phyloP scores from a whole-genome alignment of 2,113 vertebrate genomes.

The Aptenodytes patagonicus region DNA sequence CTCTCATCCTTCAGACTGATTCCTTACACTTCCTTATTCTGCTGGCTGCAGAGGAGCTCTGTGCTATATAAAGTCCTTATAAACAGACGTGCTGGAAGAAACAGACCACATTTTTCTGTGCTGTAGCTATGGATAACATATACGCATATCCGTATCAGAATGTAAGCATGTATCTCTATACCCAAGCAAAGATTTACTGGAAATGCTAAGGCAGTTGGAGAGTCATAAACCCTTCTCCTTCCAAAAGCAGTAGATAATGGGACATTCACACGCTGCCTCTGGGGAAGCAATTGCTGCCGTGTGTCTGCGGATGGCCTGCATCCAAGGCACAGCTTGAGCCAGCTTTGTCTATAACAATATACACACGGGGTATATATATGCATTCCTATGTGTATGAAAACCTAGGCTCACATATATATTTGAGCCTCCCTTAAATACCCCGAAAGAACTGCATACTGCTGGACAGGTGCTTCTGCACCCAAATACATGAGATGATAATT shows the following conservation, averaged over 20 bases:
- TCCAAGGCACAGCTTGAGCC: neutral
- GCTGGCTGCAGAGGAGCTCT: neutral
- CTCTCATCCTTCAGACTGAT: neutral
- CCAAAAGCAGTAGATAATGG: neutral
- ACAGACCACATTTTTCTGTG: neutral
- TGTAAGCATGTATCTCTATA: neutral
- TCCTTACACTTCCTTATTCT: neutral
- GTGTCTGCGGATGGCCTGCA: neutral
- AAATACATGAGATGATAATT: neutral
- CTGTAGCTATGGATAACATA: neutral
- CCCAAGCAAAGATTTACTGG: neutral
- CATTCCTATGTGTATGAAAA: neutral
- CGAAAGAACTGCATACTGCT: neutral
- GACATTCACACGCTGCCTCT: neutral
- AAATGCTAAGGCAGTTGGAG: neutral
- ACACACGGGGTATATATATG: neutral
- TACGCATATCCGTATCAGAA: accelerated
- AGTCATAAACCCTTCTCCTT: neutral
- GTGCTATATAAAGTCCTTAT: neutral
- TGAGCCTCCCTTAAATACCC: neutral
- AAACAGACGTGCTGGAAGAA: neutral
- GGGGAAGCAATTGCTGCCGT: neutral
- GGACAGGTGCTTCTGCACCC: neutral
- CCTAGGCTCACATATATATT: neutral
- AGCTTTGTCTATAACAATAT: neutral